Base-by-base conservation (phyloP, 2,888 invertebrate genomes). In the Tenthredo livida region DNA sequence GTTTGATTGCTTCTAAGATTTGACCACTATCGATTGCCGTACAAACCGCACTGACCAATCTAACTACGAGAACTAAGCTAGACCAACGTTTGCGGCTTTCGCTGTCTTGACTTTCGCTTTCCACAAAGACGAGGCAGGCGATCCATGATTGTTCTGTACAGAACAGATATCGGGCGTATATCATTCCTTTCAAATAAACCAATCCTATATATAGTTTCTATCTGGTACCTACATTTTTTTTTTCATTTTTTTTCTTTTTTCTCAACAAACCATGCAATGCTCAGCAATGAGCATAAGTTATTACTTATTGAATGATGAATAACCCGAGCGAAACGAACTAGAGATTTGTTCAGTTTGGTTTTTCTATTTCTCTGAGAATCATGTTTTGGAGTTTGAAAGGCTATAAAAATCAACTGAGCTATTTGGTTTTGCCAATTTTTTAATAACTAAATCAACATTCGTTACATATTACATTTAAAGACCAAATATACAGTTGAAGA, bases 31-130 rank as follows among this genome's bases (percentile, higher is more conserved):
- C 21, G 80, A 61, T 61, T 50, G 40, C 10, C 21, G 61, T 40
- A 58, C 61, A 80, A 61, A 80, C 80, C 61, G 15, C 80, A 80
- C 58, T 40, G 80, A 61, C 58, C 80, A 37, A 37, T 40, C 37
- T 40, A 21, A 73, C 80, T 40, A 40, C 15, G 29, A 61, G 61
- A 61, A 80, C 80, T 80, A 80, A 61, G 58, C 37, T 61, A 80
- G 21, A 3, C 80, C 61, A 17, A 80, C 40, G 80, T 40, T 37
- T 21, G 80, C 25, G 80, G 80, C 80, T 80, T 80, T 80, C 80
- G 58, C 80, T 80, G 61, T 37, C 58, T 40, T 61, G 80, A 80
- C 80, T 80, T 80, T 80, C 80, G 80, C 80, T 80, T 43, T 40
- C 58, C 15, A 61, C 21, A 58, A 33, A 77, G 47, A 61, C 50